Evolutionary conservation across 2,113 vertebrate genomes (phyloP), one percentile per base, ranked within the genome.

Genomic region (Salminus brasiliensis): DNA sequence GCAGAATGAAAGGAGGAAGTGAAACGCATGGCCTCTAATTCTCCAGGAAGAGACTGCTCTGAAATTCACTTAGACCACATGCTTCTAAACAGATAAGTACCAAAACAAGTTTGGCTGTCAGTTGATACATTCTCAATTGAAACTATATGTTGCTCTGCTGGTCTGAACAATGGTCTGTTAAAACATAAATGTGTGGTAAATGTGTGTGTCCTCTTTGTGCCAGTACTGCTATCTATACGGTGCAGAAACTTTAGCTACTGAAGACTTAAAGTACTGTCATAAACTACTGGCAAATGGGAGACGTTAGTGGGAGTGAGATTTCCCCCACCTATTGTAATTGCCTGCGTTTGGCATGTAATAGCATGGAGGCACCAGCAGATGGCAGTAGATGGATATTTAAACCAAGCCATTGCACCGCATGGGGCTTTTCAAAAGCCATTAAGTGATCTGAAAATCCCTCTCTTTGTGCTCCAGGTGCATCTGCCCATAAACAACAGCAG

Each of bases 1-100:
- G 0, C 1, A 79, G 63, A 83, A 25, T 84, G 85, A 81, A 85
- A 83, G 78, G 65, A 21, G 73, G 82, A 89, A 89, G 75, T 69
- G 49, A 74, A 62, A 69, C 75, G 68, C 75, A 59, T 68, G 80
- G 47, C 11, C 10, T 78, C 0, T 88, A 84, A 90, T 85, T 86
- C 59, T 88, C 70, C 74, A 89, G 85, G 82, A 90, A 90, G 76
- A 53, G 70, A n/a, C 15, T 10, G 16, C 15, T 29, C 9, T 0
- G 15, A 49, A 76, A 63, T 62, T 70, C 11, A 41, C 11, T 62
- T 75, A 49, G 15, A 74, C n/a, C 32, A 30, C 29, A 47, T 76
- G 74, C 18, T 45, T 16, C 10, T n/a, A 21, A 45, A 6, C 34
- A 39, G 8, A 23, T 39, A 66, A 3, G 21, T 0, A 8, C 0